A percentile compares a stretch with the other conserved stretches of the same genome.
These are phyloP conservation scores for Epinephelus malabaricus DNA, from an alignment of 2,797 vertebrate species.

Conservation along the genomic window DNA sequence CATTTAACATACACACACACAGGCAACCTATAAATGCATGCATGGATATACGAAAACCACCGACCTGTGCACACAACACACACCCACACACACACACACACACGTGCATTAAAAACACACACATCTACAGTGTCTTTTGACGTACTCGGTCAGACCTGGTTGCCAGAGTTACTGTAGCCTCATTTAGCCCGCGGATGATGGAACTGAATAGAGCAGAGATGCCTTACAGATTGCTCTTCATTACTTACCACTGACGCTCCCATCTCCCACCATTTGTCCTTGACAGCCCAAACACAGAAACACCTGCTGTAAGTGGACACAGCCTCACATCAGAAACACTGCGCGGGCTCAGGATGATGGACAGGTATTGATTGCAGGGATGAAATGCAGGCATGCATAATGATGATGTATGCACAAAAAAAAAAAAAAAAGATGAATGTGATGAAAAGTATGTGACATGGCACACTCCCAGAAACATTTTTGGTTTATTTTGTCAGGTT, in stretches of 20 bases:
- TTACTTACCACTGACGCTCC: slow-evolving; percentile 64
- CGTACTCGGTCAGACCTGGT: slow-evolving; percentile 7
- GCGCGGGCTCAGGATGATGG: slow-evolving; percentile 24
- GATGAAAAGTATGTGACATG: background rate
- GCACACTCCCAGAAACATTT: too few relatives aligned
- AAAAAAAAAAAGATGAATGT: background rate
- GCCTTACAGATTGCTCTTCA: slow-evolving; percentile 60
- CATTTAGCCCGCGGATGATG: slow-evolving; percentile 59
- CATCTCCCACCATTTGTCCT: slow-evolving; percentile 70
- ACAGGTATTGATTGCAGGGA: slow-evolving; percentile 44
- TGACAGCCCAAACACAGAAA: slow-evolving; percentile 68
- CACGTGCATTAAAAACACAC: slow-evolving; percentile 7
- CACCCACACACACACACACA: slow-evolving; percentile 11
- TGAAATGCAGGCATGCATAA: slow-evolving; percentile 25
- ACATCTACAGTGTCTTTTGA: slow-evolving; percentile 21
- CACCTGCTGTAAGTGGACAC: slow-evolving; percentile 59
- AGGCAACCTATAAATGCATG: slow-evolving; percentile 3
- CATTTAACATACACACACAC: slow-evolving; percentile 8
- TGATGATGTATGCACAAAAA: slow-evolving; percentile 14
- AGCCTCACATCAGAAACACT: slow-evolving; percentile 33
- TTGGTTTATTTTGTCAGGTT: too few relatives aligned
- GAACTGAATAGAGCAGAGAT: slow-evolving; percentile 51
- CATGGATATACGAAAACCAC: background rate
- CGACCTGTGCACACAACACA: slow-evolving; percentile 6
- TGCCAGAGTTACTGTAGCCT: slow-evolving; percentile 31